phyloP scores from a whole-genome alignment of 2,113 vertebrate species.

The Scomber scombrus region DNA sequence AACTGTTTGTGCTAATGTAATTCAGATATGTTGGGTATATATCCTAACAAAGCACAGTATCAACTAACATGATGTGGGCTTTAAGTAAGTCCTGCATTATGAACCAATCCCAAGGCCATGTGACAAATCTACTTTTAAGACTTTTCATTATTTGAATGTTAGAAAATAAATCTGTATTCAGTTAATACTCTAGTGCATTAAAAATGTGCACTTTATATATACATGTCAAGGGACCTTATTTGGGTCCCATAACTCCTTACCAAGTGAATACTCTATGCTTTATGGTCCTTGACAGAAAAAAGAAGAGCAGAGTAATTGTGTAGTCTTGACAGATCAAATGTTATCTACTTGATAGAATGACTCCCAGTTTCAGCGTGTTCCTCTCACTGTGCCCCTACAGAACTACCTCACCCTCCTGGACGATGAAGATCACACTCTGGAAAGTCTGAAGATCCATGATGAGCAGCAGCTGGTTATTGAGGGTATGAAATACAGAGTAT shows the following conservation, averaged over 20 bases:
- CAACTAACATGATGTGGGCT: no score
- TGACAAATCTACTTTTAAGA: no score
- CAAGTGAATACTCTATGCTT: background rate
- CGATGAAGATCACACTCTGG: constrained; percentile 97
- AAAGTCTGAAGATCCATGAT: constrained; percentile 96
- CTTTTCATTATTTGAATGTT: no score
- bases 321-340: background rate
- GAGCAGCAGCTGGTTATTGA: constrained; percentile 99
- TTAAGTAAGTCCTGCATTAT: no score
- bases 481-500: constrained; percentile 81
- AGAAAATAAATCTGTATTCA: no score
- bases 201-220: no score
- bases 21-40: no score
- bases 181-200: no score
- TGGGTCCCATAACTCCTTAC: background rate
- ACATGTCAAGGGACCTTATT: background rate
- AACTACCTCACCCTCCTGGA: constrained; percentile 98
- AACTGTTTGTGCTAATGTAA: no score
- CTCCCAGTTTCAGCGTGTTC: background rate
- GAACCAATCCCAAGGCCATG: no score
- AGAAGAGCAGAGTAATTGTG: background rate
- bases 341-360: background rate
- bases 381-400: constrained; percentile 72
- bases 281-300: background rate
- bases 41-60: no score